Evolutionary conservation across 1,140 invertebrate genomes (phyloP), one percentile per base, ranked within the genome.

Genomic region (Drosophila baimaii): DNA sequence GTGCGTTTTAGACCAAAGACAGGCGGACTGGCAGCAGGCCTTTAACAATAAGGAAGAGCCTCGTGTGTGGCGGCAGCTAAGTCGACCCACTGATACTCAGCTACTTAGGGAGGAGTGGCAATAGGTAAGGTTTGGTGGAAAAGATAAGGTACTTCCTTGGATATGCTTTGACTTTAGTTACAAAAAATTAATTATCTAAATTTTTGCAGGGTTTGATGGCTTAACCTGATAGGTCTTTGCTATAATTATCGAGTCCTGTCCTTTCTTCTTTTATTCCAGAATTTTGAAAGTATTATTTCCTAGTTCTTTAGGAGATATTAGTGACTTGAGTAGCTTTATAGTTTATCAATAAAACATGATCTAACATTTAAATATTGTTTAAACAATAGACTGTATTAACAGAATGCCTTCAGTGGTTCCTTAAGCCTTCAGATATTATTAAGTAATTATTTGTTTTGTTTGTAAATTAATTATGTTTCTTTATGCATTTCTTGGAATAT

Each of bases 1-100:
- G 63, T 81, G 85, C 74, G 73, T 83, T 89, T 89, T 89, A 89
- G 84, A 89, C 84, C 84, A 89, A 89, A 89, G 80, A 69, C 74
- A 69, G 55, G 49, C 63, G 57, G 56, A 43, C 55, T 59, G 73
- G 61, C 74, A 78, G 61, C 74, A 78, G 52, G 47, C 57, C 23
- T 43, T 57, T 31, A 61, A 54, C 55, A 73, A 46, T 27, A 72
- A 62, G 39, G 52, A 75, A 75, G 72, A 65, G 10, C 29, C 51
- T 52, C 51, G 29, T 56, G 35, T 56, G 29, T 33, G 29, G 6
- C 19, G 17, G 21, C 4, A 3, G 0, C 10, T 13, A 13, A 57
- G 27, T 64, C 71, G 72, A 75, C 71, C 55, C 12, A 37, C 3
- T 10, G 68, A n/a, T 73, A 73, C 70, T 49, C 37, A 31, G 25